Base-by-base conservation (phyloP, 2,797 vertebrate species). In the Rhincodon typus region DNA sequence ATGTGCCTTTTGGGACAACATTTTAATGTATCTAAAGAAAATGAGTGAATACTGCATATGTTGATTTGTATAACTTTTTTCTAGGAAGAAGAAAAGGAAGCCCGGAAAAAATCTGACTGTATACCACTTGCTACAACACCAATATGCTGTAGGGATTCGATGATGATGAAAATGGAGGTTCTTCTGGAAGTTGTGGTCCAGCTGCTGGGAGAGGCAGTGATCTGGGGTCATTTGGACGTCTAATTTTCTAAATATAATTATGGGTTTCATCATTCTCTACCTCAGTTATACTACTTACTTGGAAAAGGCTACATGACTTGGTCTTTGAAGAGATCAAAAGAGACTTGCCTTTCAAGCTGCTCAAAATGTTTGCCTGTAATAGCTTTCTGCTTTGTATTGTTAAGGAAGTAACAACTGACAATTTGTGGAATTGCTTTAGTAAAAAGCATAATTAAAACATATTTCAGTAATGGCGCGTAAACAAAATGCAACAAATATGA, bases 31-130 rank as follows among this genome's bases (percentile, higher is more conserved):
- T 38, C 34, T 66, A 91, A 66, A 91, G 57, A 91, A 82, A 82
- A 82, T 4, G 12, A 66, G 38, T 66, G 34, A 88, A 91, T n/a
- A 66, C 15, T 66, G 62, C 4, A 10, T 67, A 13, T 93, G 19
- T 25, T 93, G 30, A 69, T 77, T 62, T 5, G 23, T 96, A 7
- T 86, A 46, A 74, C 34, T 95, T n/a, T 42, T 27, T 42, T 95
- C 57, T 82, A 98, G 98, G 98, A 98, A 95, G 98, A 98, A 96
- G 98, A 98, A 96, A 98, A 98, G 96, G 98, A 98, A 97, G 98
- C 98, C 0, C 96, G 97, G 96, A 98, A 97, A 96, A 97, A 97
- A 96, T 97, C 97, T 0, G 97, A 97, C 91, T 97, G 98, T 62
- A 97, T 98, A 96, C 97, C 98, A 0, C 96, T 98, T 0, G 97